These are phyloP conservation scores for Palaemon carinicauda DNA, from an alignment of 1,140 invertebrate genomes.

Conservation along the genomic window DNA sequence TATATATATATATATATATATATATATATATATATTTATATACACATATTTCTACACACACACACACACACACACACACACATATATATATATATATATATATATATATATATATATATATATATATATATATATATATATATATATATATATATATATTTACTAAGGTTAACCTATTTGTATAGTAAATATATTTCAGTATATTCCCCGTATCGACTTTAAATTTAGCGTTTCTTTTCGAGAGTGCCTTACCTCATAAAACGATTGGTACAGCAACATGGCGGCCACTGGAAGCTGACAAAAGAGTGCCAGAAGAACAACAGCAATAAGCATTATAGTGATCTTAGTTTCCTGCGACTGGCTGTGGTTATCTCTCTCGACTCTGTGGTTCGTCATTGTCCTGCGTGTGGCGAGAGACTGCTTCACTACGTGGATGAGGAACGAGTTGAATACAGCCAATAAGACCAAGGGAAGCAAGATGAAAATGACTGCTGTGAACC, in stretches of 20 bases:
- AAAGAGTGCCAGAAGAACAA: conserved; percentile 77
- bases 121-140: no score
- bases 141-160: no score
- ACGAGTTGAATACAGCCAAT: conserved; percentile 77
- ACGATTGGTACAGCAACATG: conserved; percentile 68
- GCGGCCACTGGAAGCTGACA: conserved; percentile 77
- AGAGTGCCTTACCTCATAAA: conserved; percentile 65
- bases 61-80: no score
- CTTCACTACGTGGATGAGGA: conserved; percentile 75
- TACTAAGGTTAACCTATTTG: no score
- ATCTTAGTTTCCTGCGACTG: conserved; percentile 75
- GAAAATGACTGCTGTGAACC: conserved; percentile 74
- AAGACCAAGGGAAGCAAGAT: conserved; percentile 74
- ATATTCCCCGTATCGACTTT: no score
- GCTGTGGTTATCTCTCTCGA: conserved; percentile 54
- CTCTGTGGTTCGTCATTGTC: conserved; percentile 67
- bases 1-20: no score
- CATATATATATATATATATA: no score
- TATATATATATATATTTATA: no score
- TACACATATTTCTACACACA: no score
- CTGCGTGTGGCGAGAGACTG: conserved; percentile 68
- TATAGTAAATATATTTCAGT: no score
- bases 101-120: no score
- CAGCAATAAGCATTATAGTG: conserved; percentile 78
- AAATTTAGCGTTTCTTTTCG: no score